Conservation (phyloP, 2,113 vertebrate species). For the Callospermophilus lateralis region DNA sequence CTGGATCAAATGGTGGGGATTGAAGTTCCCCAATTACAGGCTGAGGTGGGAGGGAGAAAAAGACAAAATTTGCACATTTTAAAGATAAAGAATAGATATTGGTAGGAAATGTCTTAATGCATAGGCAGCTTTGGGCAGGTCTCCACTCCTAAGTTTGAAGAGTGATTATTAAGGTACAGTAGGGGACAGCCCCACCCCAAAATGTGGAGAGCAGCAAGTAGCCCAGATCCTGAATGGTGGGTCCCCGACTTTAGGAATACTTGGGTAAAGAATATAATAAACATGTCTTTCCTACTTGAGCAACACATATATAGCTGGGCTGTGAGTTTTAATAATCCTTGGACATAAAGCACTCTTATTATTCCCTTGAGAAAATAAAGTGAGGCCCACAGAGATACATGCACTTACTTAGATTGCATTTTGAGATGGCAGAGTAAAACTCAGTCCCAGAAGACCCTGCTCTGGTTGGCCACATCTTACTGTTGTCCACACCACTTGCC, state of each 20-base stretch:
- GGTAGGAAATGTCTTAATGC: slow-evolving; percentile 64
- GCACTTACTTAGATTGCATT: not conserved
- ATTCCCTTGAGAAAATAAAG: not conserved
- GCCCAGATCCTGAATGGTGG: not conserved
- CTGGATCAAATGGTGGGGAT: not conserved
- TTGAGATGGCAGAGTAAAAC: not conserved
- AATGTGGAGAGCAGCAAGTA: not conserved
- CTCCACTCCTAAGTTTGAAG: slow-evolving; percentile 65
- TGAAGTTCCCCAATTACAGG: not conserved
- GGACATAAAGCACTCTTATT: slow-evolving; percentile 4
- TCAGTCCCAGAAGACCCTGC: not conserved
- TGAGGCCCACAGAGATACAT: not conserved
- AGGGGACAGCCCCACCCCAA: not conserved
- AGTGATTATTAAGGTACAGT: slow-evolving; percentile 66
- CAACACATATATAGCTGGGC: rapidly evolving
- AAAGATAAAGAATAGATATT: slow-evolving; percentile 62
- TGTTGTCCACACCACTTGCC: not conserved
- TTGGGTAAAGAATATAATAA: not conserved
- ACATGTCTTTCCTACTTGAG: not conserved
- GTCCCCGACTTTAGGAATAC: not conserved
- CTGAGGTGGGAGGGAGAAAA: not conserved
- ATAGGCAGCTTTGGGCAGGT: slow-evolving; percentile 46
- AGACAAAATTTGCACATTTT: slow-evolving; percentile 51
- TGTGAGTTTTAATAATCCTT: not conserved
- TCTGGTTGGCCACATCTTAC: not conserved